These are phyloP conservation scores for Cygnus atratus DNA, from an alignment of 2,113 vertebrate species.

Conservation along the genomic window DNA sequence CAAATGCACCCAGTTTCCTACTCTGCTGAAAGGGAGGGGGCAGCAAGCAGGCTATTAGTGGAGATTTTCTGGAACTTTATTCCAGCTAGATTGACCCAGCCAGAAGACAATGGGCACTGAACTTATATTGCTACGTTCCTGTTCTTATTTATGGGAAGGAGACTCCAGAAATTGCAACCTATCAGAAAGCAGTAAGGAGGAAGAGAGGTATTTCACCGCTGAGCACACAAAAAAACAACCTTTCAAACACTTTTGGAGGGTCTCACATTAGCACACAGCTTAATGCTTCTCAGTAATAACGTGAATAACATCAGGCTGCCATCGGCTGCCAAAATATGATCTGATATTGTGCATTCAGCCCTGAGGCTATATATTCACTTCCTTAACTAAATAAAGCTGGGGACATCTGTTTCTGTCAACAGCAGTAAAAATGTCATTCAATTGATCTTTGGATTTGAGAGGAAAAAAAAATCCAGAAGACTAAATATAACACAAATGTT, in stretches of 20 bases:
- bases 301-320: neutral
- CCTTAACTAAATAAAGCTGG: neutral
- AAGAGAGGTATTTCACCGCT: neutral
- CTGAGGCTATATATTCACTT: neutral
- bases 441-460: neutral
- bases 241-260: neutral
- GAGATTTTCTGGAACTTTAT: neutral
- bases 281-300: neutral
- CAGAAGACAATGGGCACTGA: neutral
- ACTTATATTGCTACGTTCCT: neutral
- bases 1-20: neutral
- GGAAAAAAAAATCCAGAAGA: neutral
- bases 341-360: neutral
- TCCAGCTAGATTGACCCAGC: neutral
- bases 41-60: neutral
- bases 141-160: neutral
- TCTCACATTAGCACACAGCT: neutral
- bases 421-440: neutral
- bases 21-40: rapidly evolving
- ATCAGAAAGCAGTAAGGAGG: neutral
- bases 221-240: neutral
- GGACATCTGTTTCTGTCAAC: conserved; percentile 25
- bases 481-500: neutral
- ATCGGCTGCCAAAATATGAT: neutral
- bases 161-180: neutral